Evolutionary conservation across 2,797 vertebrate genomes (phyloP).

Genomic region (Myioborus melanocephalus): DNA sequence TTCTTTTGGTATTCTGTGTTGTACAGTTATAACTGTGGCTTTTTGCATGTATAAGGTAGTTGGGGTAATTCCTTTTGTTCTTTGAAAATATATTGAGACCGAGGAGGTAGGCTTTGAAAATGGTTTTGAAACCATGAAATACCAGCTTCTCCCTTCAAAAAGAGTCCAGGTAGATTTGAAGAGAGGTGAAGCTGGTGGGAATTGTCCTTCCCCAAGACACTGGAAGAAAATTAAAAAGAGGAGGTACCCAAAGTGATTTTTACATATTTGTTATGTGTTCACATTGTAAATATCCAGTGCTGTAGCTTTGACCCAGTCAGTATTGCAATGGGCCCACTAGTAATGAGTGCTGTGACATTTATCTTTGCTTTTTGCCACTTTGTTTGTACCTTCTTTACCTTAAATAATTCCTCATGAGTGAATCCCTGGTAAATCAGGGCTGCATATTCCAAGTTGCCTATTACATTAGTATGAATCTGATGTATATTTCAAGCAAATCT

Average conservation of each 20-base stretch:
- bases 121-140: not conserved
- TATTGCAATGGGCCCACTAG: not conserved
- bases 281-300: not conserved
- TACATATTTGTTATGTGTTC: not conserved
- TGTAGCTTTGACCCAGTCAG: not conserved
- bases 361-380: conserved; percentile 27
- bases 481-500: conserved; percentile 62
- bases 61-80: not conserved
- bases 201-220: not conserved
- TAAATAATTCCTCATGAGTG: conserved; percentile 14
- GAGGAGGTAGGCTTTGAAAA: not conserved
- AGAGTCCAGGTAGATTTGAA: not conserved
- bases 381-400: conserved; percentile 12
- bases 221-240: not conserved
- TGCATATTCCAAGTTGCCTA: conserved; percentile 1
- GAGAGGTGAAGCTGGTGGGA: not conserved
- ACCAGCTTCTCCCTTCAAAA: not conserved
- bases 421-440: conserved; percentile 5
- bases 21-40: not conserved
- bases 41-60: not conserved
- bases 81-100: not conserved
- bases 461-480: conserved; percentile 31
- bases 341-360: conserved; percentile 39
- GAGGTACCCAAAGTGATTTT: not conserved
- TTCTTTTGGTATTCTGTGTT: not conserved